Conservation (phyloP, 2,797 vertebrate species). For the Propithecus deckenii region DNA sequence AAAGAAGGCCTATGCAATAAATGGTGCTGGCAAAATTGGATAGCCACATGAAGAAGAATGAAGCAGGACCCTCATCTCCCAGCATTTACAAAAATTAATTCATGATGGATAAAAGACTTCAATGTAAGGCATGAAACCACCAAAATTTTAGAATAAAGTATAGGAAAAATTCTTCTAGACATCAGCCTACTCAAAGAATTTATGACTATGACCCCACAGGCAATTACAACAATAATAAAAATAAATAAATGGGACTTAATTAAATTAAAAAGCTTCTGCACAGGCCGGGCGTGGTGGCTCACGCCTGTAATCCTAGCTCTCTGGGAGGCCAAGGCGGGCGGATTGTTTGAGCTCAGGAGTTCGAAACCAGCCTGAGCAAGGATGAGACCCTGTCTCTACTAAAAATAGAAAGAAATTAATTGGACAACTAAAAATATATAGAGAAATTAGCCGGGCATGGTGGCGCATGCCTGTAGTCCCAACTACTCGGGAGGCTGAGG, state of each 20-base stretch:
- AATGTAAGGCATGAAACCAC: neutral
- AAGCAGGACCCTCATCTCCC: neutral
- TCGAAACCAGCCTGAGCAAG: no score
- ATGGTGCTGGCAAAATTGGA: neutral
- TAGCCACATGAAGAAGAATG: neutral
- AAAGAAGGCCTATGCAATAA: neutral
- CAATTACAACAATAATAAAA: neutral
- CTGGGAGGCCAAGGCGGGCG: no score
- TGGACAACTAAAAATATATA: no score
- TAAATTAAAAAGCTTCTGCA: neutral
- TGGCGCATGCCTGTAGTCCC: no score
- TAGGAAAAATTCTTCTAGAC: neutral
- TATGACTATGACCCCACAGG: neutral
- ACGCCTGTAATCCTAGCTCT: no score
- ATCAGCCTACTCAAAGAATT: neutral
- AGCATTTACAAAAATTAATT: neutral
- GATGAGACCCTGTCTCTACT: no score
- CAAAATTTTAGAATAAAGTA: neutral
- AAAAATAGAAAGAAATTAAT: no score
- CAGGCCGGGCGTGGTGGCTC: no score
- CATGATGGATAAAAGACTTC: neutral
- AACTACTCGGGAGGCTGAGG: no score
- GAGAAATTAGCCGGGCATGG: no score
- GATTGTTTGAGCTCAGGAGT: no score
- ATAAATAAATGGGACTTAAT: neutral